Evolutionary conservation across 2,888 invertebrate species (phyloP).

Genomic region (Phragmatobia fuliginosa): DNA sequence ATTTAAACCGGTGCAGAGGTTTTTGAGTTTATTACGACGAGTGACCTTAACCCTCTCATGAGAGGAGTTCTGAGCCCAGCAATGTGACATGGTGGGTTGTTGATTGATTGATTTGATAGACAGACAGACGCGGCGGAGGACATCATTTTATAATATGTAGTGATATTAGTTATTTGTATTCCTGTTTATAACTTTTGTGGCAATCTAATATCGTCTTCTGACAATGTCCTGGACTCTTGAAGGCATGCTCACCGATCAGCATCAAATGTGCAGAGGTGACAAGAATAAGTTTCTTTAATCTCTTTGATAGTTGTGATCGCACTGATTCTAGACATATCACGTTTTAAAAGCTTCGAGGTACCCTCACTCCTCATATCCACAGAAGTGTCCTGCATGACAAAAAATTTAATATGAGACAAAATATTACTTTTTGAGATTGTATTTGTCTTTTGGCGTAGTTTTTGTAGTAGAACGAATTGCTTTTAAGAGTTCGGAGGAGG

Average conservation of each 20-base stretch:
- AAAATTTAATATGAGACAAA: not conserved
- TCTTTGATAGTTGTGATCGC: slow-evolving; percentile 46
- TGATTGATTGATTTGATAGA: no score
- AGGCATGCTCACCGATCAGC: slow-evolving; percentile 68
- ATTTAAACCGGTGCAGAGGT: no score
- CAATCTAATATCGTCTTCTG: not conserved
- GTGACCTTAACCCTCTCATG: no score
- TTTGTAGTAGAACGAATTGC: no score
- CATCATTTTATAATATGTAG: no score
- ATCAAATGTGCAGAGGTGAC: slow-evolving; percentile 75
- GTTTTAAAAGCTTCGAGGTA: slow-evolving; percentile 65
- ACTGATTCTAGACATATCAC: slow-evolving; percentile 46
- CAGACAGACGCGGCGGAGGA: no score
- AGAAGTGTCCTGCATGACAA: slow-evolving; percentile 55
- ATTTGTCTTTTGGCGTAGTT: not conserved
- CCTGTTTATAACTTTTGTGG: not conserved
- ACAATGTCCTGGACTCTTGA: not conserved
- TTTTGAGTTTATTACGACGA: no score
- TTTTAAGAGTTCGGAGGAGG: no score
- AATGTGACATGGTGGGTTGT: no score
- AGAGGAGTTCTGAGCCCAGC: no score
- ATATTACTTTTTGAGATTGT: not conserved
- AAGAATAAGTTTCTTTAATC: slow-evolving; percentile 64
- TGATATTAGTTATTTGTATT: not conserved
- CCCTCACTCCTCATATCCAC: slow-evolving; percentile 58